Base-by-base conservation (phyloP, 2,888 invertebrate genomes). In the Latrodectus hesperus region DNA sequence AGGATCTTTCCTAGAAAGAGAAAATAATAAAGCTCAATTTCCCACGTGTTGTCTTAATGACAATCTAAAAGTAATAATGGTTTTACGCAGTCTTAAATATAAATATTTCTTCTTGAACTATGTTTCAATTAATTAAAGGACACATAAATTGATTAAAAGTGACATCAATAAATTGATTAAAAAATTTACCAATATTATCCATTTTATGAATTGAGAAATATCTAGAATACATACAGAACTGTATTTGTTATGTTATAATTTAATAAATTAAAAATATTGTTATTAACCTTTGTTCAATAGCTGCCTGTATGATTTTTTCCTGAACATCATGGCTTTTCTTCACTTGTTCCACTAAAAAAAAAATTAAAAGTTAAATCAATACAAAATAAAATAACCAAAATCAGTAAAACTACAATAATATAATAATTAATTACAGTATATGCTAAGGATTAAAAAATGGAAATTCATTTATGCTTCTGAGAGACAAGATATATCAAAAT, bases 311-410 rank as follows among this genome's bases (percentile, higher is more conserved):
- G 84, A 95, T 94, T 91, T 94, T 94, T 90, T 95, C 95, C 90
- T 94, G 93, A 90, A 94, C 93, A 91, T 95, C 95, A 83, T 94
- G 93, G 90, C 94, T 94, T 78, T 95, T 95, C 92, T 96, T 96
- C 78, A 96, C 94, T 93, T 95, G 95, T 92, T 96, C 96, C 94
- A 96, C 95, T 96, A 92, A 53, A 88, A 77, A n/a, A 64, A 93
- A 92, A 90, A 89, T 52, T 51, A 71, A 49, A 38, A 49, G n/a
- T 49, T 71, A 8, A 71, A 16, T 71, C 12, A 68, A 71, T 49
- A 16, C 26, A 49, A 3, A 38, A 49, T n/a, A 16, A 16, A n/a
- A 38, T 6, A 1, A 38, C 1, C 4, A 38, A 38, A 38, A 38
- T 38, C 4, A 38, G 38, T 6, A 38, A 38, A 38, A 38, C 6